Conservation (phyloP, 2,113 vertebrate genomes). For the Scartelaos histophorus region DNA sequence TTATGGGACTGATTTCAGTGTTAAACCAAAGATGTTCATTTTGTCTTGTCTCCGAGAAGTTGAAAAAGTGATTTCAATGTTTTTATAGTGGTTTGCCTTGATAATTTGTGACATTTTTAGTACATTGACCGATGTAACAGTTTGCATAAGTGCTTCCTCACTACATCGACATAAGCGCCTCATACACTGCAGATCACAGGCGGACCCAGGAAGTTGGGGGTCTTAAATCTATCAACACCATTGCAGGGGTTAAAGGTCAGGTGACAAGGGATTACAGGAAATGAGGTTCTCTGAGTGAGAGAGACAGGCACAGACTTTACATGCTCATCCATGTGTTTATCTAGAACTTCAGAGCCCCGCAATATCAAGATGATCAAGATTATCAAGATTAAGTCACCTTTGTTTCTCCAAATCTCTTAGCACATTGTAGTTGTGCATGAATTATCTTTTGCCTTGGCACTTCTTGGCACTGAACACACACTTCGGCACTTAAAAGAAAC, state of each 20-base stretch:
- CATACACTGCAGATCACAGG: slow-evolving; percentile 6
- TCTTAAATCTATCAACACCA: slow-evolving; percentile 58
- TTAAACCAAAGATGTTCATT: too few species aligned
- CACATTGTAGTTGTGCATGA: too few species aligned
- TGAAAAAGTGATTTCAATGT: too few species aligned
- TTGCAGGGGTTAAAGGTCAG: slow-evolving; percentile 48
- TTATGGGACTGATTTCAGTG: neutral
- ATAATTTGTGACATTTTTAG: neutral
- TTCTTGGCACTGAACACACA: too few species aligned
- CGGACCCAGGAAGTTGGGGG: slow-evolving; percentile 28
- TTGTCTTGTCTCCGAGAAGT: too few species aligned
- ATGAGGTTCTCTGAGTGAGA: slow-evolving; percentile 21
- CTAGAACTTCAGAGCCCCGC: neutral
- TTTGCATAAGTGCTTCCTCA: neutral
- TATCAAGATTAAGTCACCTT: neutral
- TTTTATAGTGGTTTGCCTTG: neutral
- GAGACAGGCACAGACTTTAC: neutral
- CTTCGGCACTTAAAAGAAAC: too few species aligned
- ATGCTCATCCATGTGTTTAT: neutral
- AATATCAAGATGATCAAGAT: slow-evolving; percentile 6
- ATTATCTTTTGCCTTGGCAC: too few species aligned
- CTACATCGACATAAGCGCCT: neutral
- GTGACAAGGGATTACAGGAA: slow-evolving; percentile 47
- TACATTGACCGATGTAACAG: neutral
- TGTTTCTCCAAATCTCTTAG: neutral